Percentiles rank a stretch among this genome's conserved stretches.
These are phyloP conservation scores for Urocynchramus pylzowi DNA, from an alignment of 2,113 vertebrate species.

Conservation along the genomic window DNA sequence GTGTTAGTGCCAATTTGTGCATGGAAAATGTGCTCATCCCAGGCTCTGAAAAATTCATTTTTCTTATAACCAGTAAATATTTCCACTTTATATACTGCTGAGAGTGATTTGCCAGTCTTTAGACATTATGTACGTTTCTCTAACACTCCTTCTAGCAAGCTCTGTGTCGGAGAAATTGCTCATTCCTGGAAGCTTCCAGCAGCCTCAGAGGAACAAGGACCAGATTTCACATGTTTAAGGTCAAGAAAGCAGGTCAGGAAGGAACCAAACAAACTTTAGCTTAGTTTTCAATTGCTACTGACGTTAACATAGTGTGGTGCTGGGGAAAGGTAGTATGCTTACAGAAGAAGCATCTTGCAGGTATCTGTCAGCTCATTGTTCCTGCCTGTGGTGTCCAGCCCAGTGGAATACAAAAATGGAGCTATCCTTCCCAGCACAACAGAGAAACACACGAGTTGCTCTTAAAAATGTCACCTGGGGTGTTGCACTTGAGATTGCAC, in stretches of 20 bases:
- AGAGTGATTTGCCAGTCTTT: not conserved
- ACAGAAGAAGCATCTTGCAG: not conserved
- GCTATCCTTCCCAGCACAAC: not conserved
- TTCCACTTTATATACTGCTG: not conserved
- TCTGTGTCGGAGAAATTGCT: fast-evolving
- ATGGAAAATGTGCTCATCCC: fast-evolving
- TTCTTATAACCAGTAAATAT: not conserved
- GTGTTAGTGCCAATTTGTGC: not conserved
- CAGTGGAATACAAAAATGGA: not conserved
- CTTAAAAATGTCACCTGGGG: not conserved
- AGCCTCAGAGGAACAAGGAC: not conserved
- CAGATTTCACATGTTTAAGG: not conserved
- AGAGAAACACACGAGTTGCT: not conserved
- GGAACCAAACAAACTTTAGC: not conserved
- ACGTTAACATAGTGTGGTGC: not conserved
- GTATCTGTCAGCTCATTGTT: not conserved
- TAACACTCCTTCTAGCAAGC: not conserved
- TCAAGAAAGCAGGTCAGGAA: not conserved
- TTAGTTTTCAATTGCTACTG: not conserved
- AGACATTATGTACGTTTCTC: not conserved
- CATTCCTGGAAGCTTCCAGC: not conserved
- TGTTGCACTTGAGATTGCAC: not conserved
- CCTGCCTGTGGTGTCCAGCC: fast-evolving
- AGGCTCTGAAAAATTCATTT: not conserved
- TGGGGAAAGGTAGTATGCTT: not conserved